A percentile compares a stretch with the other conserved stretches of the same genome.
These are phyloP conservation scores for Argyra leucocephala DNA, from an alignment of 2,888 invertebrate genomes.

Conservation along the genomic window DNA sequence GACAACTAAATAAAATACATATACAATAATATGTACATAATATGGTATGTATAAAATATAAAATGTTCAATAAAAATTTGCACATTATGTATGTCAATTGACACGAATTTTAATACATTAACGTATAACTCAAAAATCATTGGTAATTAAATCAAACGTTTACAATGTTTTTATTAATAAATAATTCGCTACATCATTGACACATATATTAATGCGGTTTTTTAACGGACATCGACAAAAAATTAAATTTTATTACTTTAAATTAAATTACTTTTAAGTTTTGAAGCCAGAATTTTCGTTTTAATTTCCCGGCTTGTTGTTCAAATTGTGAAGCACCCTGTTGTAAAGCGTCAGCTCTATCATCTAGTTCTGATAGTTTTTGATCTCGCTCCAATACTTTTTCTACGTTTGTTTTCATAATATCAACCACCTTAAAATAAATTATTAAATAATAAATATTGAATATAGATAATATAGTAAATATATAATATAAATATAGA, in stretches of 20 bases:
- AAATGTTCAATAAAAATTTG: no score
- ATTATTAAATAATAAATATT: background rate
- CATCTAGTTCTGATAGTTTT: constrained; percentile 88
- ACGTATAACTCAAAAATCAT: no score
- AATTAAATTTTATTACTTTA: background rate
- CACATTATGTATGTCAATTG: no score
- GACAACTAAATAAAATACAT: no score
- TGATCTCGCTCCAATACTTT: constrained; percentile 92
- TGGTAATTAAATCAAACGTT: no score
- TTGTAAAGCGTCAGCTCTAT: constrained; percentile 89
- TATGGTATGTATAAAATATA: no score
- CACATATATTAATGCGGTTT: no score
- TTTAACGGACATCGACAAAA: background rate
- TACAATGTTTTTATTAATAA: no score
- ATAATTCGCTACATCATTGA: no score
- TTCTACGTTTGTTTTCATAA: constrained; percentile 93
- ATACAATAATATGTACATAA: no score
- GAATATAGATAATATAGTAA: background rate
- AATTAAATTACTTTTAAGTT: constrained; percentile 85
- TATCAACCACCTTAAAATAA: constrained; percentile 67
- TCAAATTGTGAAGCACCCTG: constrained; percentile 94
- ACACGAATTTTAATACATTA: no score
- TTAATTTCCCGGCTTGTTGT: constrained; percentile 92
- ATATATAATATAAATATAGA: constrained; percentile 5
- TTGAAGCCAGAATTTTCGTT: constrained; percentile 96